Evolutionary conservation across 2,797 vertebrate species (phyloP).

Genomic region (Amphiprion clarkii): DNA sequence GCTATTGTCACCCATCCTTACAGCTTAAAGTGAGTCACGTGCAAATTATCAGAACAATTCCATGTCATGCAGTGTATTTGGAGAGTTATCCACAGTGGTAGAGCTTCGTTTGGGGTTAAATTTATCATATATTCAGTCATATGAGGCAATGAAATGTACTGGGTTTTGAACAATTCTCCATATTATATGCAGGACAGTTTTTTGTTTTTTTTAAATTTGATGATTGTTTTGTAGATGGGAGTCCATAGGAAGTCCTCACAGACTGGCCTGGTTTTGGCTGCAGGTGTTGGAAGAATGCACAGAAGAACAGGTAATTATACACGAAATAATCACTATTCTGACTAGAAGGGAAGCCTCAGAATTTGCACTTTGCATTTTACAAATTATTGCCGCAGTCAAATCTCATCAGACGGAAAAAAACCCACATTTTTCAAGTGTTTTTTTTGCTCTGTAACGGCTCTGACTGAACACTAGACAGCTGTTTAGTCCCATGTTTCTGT

Average conservation of each 20-base stretch:
- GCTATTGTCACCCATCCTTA: conserved; percentile 88
- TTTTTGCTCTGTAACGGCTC: not conserved
- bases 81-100: no score
- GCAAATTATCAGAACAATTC: not conserved
- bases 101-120: no score
- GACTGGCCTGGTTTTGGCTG: conserved; percentile 94
- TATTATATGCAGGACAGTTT: not conserved
- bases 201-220: not conserved
- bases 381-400: conserved; percentile 32
- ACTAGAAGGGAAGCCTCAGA: no score
- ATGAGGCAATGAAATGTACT: no score
- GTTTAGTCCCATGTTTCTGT: not conserved
- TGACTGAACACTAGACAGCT: not conserved
- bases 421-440: no score
- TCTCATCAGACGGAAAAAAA: not conserved
- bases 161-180: no score
- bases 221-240: conserved; percentile 80
- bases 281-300: conserved; percentile 91
- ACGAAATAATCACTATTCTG: no score
- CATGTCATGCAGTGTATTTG: not conserved
- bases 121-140: no score
- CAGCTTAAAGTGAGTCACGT: conserved; percentile 83
- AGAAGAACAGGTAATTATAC: conserved; percentile 84
- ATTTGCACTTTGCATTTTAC: no score
- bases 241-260: conserved; percentile 87